Percentiles rank a stretch among this genome's conserved stretches.
phyloP scores from a whole-genome alignment of 1,140 invertebrate species.

The Bicyclus anynana region DNA sequence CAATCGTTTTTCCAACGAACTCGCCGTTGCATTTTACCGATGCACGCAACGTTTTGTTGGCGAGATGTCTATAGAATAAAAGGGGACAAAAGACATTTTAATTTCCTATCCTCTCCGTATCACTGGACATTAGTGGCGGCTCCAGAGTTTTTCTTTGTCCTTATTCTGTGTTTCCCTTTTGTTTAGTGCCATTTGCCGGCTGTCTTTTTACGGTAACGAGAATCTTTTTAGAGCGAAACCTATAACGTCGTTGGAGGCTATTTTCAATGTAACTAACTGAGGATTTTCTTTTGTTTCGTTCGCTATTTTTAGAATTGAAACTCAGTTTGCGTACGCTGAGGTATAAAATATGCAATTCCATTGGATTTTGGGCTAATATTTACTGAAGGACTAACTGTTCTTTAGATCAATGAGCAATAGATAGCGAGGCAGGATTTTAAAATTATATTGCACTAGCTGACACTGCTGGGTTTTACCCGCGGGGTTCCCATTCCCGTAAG shows the following conservation, averaged over 20 bases:
- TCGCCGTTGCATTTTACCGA: slow-evolving; percentile 60
- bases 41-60: slow-evolving; percentile 50
- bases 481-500: no score
- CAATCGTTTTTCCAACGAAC: slow-evolving; percentile 62
- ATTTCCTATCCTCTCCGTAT: slow-evolving; percentile 47
- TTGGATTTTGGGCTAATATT: no score
- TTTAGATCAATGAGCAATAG: no score
- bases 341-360: no score
- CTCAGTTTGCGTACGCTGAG: no score
- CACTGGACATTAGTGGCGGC: slow-evolving; percentile 4
- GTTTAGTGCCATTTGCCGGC: slow-evolving; percentile 5
- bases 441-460: no score
- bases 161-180: slow-evolving; percentile 4
- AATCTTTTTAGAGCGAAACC: slow-evolving; percentile 7
- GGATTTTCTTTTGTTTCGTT: no score
- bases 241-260: background rate
- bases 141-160: slow-evolving; percentile 8
- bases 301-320: no score
- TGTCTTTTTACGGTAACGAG: slow-evolving; percentile 6
- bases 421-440: no score
- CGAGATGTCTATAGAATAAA: slow-evolving; percentile 51
- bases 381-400: no score
- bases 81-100: slow-evolving; percentile 48
- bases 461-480: no score
- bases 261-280: no score